Conservation (phyloP, 2,113 vertebrate species). For the Pionites leucogaster region DNA sequence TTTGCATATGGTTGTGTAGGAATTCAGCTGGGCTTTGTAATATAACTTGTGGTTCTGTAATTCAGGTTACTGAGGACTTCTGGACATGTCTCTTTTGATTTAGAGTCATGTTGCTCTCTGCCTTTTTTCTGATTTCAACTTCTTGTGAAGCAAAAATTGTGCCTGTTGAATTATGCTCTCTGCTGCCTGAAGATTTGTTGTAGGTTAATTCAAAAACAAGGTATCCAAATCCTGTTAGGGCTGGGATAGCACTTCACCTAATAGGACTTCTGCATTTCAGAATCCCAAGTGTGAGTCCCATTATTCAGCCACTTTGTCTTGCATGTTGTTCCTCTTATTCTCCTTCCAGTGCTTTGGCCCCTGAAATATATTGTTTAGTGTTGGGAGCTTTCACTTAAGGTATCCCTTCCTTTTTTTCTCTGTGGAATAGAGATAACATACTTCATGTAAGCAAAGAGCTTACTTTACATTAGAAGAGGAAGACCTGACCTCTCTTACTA, state of each 20-base stretch:
- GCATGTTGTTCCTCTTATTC: neutral
- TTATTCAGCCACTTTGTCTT: neutral
- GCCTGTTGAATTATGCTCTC: neutral
- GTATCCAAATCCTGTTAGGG: neutral
- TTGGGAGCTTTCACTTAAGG: neutral
- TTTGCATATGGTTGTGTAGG: constrained; percentile 23
- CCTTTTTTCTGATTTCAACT: neutral
- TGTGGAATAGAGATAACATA: neutral
- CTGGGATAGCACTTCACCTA: neutral
- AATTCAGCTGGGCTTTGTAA: neutral
- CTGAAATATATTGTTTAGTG: neutral
- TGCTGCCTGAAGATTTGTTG: neutral
- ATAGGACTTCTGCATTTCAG: neutral
- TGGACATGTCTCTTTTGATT: neutral
- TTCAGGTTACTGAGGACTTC: constrained; percentile 1
- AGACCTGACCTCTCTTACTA: constrained; percentile 46
- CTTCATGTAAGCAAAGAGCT: neutral
- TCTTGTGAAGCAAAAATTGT: neutral
- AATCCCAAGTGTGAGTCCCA: rapidly evolving
- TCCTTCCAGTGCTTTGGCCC: neutral
- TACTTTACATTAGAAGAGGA: neutral
- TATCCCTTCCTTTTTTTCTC: neutral
- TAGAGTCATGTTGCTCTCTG: neutral
- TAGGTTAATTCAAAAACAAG: neutral
- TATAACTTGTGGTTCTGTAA: neutral